These are phyloP conservation scores for Troides aeacus DNA, from an alignment of 2,888 invertebrate species.

Conservation along the genomic window DNA sequence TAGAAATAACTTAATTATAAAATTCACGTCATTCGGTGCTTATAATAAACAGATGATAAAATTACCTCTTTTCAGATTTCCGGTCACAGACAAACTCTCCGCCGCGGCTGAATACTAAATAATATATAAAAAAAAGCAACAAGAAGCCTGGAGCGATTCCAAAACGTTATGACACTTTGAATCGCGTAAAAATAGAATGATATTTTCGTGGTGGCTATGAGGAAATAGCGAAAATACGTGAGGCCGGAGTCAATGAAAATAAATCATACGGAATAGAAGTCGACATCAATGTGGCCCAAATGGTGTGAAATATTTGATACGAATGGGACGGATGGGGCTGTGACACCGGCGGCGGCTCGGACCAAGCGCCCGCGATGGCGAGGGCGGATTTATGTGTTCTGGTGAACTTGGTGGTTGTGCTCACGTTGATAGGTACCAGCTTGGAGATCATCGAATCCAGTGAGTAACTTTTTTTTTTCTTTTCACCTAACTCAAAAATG, in stretches of 20 bases:
- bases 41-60: slow-evolving; percentile 34
- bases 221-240: slow-evolving; percentile 34
- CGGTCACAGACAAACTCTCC: slow-evolving; percentile 43
- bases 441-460: slow-evolving; percentile 68
- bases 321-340: slow-evolving; percentile 38
- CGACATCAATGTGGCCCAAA: slow-evolving; percentile 57
- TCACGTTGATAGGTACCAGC: slow-evolving; percentile 54
- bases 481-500: no score
- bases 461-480: slow-evolving; percentile 45
- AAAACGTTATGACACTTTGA: slow-evolving; percentile 46
- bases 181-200: slow-evolving; percentile 41
- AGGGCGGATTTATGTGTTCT: slow-evolving; percentile 51
- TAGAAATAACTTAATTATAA: no score
- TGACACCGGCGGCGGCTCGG: slow-evolving; percentile 42
- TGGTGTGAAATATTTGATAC: slow-evolving; percentile 34
- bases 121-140: slow-evolving; percentile 43
- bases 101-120: slow-evolving; percentile 14
- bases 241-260: slow-evolving; percentile 24
- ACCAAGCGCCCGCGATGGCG: slow-evolving; percentile 51
- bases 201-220: slow-evolving; percentile 36
- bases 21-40: no score
- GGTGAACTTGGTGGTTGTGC: slow-evolving; percentile 50
- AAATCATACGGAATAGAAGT: slow-evolving; percentile 31
- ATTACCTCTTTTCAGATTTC: slow-evolving; percentile 57
- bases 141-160: slow-evolving; percentile 53